These are phyloP conservation scores for Notodromas monacha DNA, from an alignment of 2,888 invertebrate species.

Conservation along the genomic window DNA sequence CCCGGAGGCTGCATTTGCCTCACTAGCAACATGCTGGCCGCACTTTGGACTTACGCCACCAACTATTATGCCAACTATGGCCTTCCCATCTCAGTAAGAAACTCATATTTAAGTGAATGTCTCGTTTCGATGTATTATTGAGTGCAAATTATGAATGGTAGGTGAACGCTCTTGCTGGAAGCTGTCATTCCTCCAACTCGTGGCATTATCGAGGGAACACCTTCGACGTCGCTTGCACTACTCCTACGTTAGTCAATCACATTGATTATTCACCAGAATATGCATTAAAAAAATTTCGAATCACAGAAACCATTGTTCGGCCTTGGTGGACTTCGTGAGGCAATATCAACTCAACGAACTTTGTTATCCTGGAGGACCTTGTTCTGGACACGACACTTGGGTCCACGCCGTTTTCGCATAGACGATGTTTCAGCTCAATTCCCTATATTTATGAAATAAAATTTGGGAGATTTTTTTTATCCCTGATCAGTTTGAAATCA, in stretches of 20 bases:
- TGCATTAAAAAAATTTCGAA: no score
- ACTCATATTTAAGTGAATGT: not conserved
- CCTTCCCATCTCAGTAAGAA: conserved; percentile 7
- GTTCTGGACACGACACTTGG: no score
- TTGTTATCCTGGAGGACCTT: no score
- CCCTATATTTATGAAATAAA: no score
- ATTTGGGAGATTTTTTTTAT: no score
- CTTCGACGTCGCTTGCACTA: conserved; percentile 9
- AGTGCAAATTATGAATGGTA: not conserved
- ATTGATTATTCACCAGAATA: no score
- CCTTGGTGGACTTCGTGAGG: no score
- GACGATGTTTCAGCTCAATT: no score
- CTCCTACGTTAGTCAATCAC: conserved; percentile 9
- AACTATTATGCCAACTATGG: conserved; percentile 8
- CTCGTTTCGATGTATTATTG: not conserved
- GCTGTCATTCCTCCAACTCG: conserved; percentile 9
- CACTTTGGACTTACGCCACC: conserved; percentile 9
- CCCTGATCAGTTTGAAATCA: no score
- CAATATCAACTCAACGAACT: no score
- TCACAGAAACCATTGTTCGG: no score
- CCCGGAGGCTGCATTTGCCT: conserved; percentile 9
- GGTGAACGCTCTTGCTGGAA: conserved; percentile 9
- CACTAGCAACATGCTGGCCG: conserved; percentile 8
- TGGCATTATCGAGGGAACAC: conserved; percentile 10
- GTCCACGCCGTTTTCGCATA: no score